Evolutionary conservation across 1,140 invertebrate genomes (phyloP).

Genomic region (Drosophila bocqueti): DNA sequence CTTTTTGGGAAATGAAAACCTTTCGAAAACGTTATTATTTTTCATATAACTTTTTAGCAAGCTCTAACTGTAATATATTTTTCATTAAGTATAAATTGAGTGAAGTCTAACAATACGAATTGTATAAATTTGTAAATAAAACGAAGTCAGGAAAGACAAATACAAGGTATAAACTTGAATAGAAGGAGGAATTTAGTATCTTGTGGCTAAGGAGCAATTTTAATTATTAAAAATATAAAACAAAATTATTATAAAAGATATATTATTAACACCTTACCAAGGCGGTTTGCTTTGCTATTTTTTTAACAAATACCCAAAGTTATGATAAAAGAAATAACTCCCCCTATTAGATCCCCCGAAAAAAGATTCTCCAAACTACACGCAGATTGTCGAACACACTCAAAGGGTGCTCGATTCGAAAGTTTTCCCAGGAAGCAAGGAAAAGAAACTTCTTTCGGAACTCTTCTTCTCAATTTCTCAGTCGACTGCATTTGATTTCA

Average conservation of each 20-base stretch:
- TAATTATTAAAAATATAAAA: no score
- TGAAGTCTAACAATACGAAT: not conserved
- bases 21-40: not conserved
- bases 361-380: slow-evolving; percentile 8
- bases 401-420: slow-evolving; percentile 23
- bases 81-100: not conserved
- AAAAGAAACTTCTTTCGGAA: slow-evolving; percentile 41
- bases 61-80: not conserved
- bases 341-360: not conserved
- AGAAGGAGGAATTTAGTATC: no score
- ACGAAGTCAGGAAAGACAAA: no score
- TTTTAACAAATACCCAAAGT: not conserved
- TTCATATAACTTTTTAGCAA: not conserved
- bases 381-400: slow-evolving; percentile 15
- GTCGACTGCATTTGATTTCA: slow-evolving; percentile 71
- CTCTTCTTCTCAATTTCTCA: slow-evolving; percentile 64
- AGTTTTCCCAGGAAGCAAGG: slow-evolving; percentile 20
- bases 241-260: no score
- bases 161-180: no score
- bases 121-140: no score
- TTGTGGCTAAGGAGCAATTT: no score
- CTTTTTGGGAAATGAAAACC: not conserved
- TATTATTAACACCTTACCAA: no score
- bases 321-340: not conserved
- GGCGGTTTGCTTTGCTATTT: no score